Base-by-base conservation (phyloP, 2,888 invertebrate genomes). In the Cryptophagus acutangulus region DNA sequence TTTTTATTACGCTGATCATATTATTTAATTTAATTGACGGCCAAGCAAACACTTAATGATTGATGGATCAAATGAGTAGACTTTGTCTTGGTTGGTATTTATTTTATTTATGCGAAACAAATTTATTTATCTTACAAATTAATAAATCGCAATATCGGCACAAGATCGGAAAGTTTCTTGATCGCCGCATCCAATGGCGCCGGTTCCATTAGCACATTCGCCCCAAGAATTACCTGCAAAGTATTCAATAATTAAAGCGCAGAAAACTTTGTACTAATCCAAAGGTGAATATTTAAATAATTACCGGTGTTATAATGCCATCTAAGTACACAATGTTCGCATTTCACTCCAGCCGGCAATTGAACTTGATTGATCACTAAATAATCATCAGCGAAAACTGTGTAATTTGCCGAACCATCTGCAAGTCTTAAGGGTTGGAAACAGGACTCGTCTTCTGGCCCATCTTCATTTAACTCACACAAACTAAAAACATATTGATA, bases 261-360 rank as follows among this genome's bases (percentile, higher is more conserved):
- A 15, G 24, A 16, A 31, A 31, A 5, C n/a, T 8, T 12, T 13
- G 6, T 37, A 26, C 6, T 4, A 33, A 29, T 30, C n/a, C 6
- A 13, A 37, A 37, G 8, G 6, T 17, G 13, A 2, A 8, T 8
- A 3, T 9, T 18, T 38, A 3, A 6, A 4, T 30, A n/a, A 40
- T 31, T 41, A 57, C 57, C 57, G 38, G 49, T 45, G 41, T 31
- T 43, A 40, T 73, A 75, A 38, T 70, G 63, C 75, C 75, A 75
- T 40, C 74, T 67, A 1, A 76, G 50, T 2, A 73, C 73, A 41
- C 75, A 75, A 38, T 69, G 66, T 1, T 71, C 50, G 52, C 74
- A 75, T 2, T 51, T 63, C 6, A 74, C 39, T 18, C 56, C 58
- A 9, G 53, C 18, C 0, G 75, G 75, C 9, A 75, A 59, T 18